These are phyloP conservation scores for Gibbula magus DNA, from an alignment of 2,888 invertebrate genomes.

Conservation along the genomic window DNA sequence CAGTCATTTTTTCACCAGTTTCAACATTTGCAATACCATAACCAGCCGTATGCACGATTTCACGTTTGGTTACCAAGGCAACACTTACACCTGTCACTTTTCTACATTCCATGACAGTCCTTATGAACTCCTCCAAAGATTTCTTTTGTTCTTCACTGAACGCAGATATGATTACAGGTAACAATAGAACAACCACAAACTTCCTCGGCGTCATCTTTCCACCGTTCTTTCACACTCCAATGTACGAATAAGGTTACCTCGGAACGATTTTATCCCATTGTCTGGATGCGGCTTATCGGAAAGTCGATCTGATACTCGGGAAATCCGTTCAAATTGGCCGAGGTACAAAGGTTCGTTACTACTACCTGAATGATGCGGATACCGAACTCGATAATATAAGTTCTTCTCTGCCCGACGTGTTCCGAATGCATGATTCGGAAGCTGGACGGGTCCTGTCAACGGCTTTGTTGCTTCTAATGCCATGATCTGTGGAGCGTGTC, in stretches of 20 bases:
- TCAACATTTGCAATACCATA: slow-evolving; percentile 1
- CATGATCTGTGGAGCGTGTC: too few relatives aligned
- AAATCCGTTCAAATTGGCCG: background rate
- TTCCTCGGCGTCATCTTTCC: too few relatives aligned
- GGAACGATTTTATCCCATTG: background rate
- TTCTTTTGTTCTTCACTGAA: background rate
- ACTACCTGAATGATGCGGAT: too few relatives aligned
- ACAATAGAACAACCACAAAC: background rate
- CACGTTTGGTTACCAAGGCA: background rate
- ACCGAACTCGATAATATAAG: too few relatives aligned
- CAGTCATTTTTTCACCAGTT: slow-evolving; percentile 1
- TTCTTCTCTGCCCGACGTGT: too few relatives aligned
- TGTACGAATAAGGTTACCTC: too few relatives aligned
- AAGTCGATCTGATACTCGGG: slow-evolving; percentile 6
- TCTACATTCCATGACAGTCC: slow-evolving; percentile 7
- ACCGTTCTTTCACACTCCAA: too few relatives aligned
- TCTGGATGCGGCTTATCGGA: background rate
- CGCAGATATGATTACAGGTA: background rate
- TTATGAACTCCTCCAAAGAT: slow-evolving; percentile 4
- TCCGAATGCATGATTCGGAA: too few relatives aligned
- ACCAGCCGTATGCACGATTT: background rate
- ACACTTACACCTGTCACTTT: background rate
- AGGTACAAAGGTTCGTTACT: too few relatives aligned
- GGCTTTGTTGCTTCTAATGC: too few relatives aligned
- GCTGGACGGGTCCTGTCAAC: too few relatives aligned